These are phyloP conservation scores for Chloroceryle inda DNA, from an alignment of 2,797 vertebrate genomes.

Conservation along the genomic window DNA sequence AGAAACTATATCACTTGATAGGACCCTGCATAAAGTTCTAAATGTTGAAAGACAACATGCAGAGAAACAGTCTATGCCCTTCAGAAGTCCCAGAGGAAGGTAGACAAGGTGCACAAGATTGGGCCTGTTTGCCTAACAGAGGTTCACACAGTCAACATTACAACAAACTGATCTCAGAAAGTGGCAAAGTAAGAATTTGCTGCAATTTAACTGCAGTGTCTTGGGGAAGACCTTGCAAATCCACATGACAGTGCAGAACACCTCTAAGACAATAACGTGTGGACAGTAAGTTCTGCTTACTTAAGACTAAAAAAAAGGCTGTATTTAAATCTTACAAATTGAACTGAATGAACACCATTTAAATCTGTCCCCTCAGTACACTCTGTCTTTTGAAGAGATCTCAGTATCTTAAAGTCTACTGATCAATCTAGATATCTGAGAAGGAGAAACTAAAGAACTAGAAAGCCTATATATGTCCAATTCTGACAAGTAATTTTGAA, in stretches of 20 bases:
- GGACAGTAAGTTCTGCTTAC: not conserved
- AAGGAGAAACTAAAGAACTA: not conserved
- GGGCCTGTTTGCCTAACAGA: not conserved
- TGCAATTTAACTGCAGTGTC: not conserved
- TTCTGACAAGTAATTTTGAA: not conserved
- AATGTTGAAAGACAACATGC: not conserved
- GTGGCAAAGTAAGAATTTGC: not conserved
- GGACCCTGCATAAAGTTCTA: not conserved
- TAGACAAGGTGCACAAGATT: not conserved
- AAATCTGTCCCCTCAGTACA: not conserved
- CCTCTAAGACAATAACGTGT: not conserved
- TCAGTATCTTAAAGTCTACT: not conserved
- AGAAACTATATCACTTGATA: not conserved
- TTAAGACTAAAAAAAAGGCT: too few relatives aligned
- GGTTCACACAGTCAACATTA: not conserved
- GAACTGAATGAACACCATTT: not conserved
- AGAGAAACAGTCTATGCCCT: not conserved
- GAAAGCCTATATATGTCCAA: not conserved
- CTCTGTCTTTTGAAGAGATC: not conserved
- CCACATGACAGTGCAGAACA: not conserved
- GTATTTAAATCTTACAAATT: not conserved
- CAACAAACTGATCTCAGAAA: not conserved
- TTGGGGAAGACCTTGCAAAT: not conserved
- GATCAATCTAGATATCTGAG: not conserved
- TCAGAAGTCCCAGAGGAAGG: not conserved